Conservation (phyloP, 2,888 invertebrate species). For the Pandemis corylana region DNA sequence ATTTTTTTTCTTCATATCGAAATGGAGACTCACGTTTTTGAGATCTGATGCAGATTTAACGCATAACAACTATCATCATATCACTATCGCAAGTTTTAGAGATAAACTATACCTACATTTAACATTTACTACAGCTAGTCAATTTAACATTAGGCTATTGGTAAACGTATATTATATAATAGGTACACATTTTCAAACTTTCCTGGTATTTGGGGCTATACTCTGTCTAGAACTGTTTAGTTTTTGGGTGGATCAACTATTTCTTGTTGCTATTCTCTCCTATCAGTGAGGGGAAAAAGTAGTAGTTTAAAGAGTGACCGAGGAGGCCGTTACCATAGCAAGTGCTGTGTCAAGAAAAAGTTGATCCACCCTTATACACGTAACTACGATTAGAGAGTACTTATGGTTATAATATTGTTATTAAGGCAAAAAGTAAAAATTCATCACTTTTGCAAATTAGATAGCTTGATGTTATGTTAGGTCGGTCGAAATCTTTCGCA, state of each 20-base stretch:
- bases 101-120: background rate
- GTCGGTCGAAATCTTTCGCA: background rate
- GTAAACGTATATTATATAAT: background rate
- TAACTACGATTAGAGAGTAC: background rate
- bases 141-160: background rate
- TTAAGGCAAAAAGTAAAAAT: background rate
- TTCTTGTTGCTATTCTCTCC: too few species aligned
- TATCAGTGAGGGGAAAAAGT: too few species aligned
- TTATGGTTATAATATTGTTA: background rate
- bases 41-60: slow-evolving; percentile 23
- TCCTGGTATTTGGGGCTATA: slow-evolving; percentile 11
- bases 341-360: too few species aligned
- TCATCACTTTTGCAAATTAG: background rate
- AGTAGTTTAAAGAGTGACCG: too few species aligned
- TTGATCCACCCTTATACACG: background rate
- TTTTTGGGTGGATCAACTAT: too few species aligned
- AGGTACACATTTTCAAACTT: slow-evolving; percentile 2
- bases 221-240: slow-evolving; percentile 2
- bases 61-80: background rate
- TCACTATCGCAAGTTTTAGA: background rate
- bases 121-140: slow-evolving; percentile 9
- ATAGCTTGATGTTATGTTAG: background rate
- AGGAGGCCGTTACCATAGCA: too few species aligned
- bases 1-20: slow-evolving; percentile 10
- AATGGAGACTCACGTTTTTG: slow-evolving; percentile 26